Conservation (phyloP, 2,888 invertebrate species). For the Gnatocerus cornutus region DNA sequence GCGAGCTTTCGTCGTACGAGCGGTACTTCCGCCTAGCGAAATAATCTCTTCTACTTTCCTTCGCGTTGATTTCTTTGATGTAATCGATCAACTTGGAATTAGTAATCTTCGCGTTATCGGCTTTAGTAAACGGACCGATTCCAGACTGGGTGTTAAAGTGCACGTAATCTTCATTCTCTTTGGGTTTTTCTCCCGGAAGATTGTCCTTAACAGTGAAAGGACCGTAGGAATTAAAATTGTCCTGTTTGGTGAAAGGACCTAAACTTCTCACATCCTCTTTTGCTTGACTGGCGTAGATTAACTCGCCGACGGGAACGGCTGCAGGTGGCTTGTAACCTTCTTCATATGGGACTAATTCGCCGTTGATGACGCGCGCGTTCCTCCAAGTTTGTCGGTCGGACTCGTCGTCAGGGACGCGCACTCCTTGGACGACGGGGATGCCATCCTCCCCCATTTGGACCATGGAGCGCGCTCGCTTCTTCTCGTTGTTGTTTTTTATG, state of each 20-base stretch:
- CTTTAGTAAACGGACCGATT: slow-evolving; percentile 78
- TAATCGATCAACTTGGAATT: slow-evolving; percentile 78
- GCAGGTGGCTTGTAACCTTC: slow-evolving; percentile 80
- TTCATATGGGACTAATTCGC: slow-evolving; percentile 84
- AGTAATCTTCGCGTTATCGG: slow-evolving; percentile 75
- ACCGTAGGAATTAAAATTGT: slow-evolving; percentile 74
- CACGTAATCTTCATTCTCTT: slow-evolving; percentile 56
- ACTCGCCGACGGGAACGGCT: slow-evolving; percentile 75
- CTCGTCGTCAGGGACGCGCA: slow-evolving; percentile 88
- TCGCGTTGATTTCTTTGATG: slow-evolving; percentile 79
- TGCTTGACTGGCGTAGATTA: slow-evolving; percentile 71
- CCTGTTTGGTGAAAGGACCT: slow-evolving; percentile 78
- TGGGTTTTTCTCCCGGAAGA: slow-evolving; percentile 52
- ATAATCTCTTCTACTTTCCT: slow-evolving; percentile 77
- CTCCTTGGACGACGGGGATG: slow-evolving; percentile 86
- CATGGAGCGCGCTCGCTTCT: slow-evolving; percentile 79
- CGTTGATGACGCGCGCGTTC: slow-evolving; percentile 91
- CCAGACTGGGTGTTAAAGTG: slow-evolving; percentile 68
- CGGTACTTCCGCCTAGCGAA: slow-evolving; percentile 71
- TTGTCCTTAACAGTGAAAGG: slow-evolving; percentile 78
- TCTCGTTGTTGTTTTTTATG: slow-evolving; percentile 70
- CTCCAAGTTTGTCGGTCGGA: slow-evolving; percentile 88
- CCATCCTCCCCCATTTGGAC: slow-evolving; percentile 81
- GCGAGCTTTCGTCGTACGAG: slow-evolving; percentile 72
- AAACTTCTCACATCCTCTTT: slow-evolving; percentile 64